Evolutionary conservation across 1,140 invertebrate species (phyloP), one percentile per base, ranked within the genome.

Genomic region (Condylostylus longicornis): DNA sequence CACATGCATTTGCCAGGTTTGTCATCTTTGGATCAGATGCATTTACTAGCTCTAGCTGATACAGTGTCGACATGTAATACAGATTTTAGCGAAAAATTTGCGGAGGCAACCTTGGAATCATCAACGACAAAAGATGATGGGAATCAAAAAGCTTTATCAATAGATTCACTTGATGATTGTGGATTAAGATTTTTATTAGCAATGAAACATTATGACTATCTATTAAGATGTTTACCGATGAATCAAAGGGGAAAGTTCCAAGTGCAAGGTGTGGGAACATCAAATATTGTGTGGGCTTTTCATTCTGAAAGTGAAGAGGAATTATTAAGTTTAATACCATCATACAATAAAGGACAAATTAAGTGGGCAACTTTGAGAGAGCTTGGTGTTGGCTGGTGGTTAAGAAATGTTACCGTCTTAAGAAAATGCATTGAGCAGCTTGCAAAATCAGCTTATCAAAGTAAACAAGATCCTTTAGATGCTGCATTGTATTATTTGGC

Each of bases 301-400:
- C 95, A 99, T 65, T 98, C 93, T 0, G 95, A 98, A 63, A 88
- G 88, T 19, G 87, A 96, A 63, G 91, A 96, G 53, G 95, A 97
- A 61, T 63, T 98, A 20, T 62, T 98, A 2, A 79, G 82, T 37
- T 63, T 96, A 13, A 81, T 98, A 44, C 93, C 94, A 1, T 83
- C 79, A 14, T 84, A 85, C 58, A 71, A 78, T 1, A 87, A 87
- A 58, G 77, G 75, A 40, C 77, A 77, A 48, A 75, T 81, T 0
- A 85, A 78, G 15, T 99, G 96, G 96, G 68, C 71, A n/a, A 82
- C 88, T 27, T 64, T 98, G 40, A 77, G 84, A 42, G 89, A 96
- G 63, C 69, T 96, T 27, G 78, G 94, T 31, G 79, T 89, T 8
- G 95, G 90, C 8, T 99, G 94, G 87, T 98, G 95, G 95, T 67